phyloP scores from a whole-genome alignment of 92 coral and sea anemone genomes.

The Palythoa grandiflora region DNA sequence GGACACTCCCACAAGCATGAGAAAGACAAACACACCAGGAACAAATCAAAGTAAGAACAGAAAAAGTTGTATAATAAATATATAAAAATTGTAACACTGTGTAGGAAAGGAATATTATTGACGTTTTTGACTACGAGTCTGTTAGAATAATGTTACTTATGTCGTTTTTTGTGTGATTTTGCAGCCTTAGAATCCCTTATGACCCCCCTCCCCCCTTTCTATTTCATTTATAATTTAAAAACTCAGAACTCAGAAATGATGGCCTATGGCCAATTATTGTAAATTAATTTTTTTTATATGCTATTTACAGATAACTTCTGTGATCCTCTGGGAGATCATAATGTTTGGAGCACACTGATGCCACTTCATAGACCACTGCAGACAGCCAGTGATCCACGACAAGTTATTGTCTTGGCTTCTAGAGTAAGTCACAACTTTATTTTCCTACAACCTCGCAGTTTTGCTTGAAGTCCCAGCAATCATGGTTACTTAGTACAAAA shows the following conservation, averaged over 20 bases:
- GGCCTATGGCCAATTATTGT: not conserved
- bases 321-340: conserved; percentile 90
- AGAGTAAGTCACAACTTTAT: conserved; percentile 65
- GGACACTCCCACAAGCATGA: conserved; percentile 97
- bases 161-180: too few relatives aligned
- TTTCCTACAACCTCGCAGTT: too few relatives aligned
- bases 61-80: not conserved
- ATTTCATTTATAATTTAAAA: too few relatives aligned
- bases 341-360: conserved; percentile 96
- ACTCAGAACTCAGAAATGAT: not conserved
- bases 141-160: too few relatives aligned
- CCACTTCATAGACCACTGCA: conserved; percentile 57
- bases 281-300: not conserved
- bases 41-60: conserved; percentile 75
- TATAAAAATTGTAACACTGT: too few relatives aligned
- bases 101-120: not conserved
- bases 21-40: conserved; percentile 77
- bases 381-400: conserved; percentile 15
- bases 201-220: too few relatives aligned
- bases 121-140: too few relatives aligned
- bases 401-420: conserved; percentile 84
- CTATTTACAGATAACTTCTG: conserved; percentile 76
- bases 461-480: too few relatives aligned
- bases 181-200: too few relatives aligned
- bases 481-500: too few relatives aligned